A percentile compares a stretch with the other conserved stretches of the same genome.
Conservation (phyloP, 2,888 invertebrate species). For the Beris chalybata region DNA sequence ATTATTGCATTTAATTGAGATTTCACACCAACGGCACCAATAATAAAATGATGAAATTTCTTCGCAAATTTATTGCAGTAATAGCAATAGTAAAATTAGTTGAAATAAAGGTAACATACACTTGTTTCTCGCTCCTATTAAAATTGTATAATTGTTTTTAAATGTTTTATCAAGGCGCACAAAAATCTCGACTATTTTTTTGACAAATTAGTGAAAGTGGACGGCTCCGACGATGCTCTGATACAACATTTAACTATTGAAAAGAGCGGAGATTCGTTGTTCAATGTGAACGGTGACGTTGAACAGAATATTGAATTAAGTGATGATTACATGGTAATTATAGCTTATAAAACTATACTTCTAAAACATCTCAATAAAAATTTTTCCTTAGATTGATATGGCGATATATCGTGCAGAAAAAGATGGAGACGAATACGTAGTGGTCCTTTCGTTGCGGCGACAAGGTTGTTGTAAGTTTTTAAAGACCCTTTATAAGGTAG, state of each 20-base stretch:
- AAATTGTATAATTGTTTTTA: too few species aligned
- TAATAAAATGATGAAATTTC: too few species aligned
- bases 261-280: background rate
- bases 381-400: slow-evolving; percentile 2
- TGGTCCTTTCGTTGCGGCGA: background rate
- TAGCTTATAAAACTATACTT: background rate
- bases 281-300: background rate
- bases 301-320: slow-evolving; percentile 16
- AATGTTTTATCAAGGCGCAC: too few species aligned
- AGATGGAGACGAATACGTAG: background rate
- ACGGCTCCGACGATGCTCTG: background rate
- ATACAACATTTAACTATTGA: background rate
- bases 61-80: too few species aligned
- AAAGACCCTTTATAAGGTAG: background rate
- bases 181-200: slow-evolving; percentile 4
- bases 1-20: too few species aligned
- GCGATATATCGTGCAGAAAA: background rate
- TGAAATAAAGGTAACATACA: too few species aligned
- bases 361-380: background rate
- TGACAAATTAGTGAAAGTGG: background rate
- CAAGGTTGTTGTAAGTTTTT: slow-evolving; percentile 11
- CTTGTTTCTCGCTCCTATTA: too few species aligned
- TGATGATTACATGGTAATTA: slow-evolving; percentile 13
- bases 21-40: too few species aligned
- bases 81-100: too few species aligned